Base-by-base conservation (phyloP, 2,888 invertebrate genomes). In the Lochmaea capreae region DNA sequence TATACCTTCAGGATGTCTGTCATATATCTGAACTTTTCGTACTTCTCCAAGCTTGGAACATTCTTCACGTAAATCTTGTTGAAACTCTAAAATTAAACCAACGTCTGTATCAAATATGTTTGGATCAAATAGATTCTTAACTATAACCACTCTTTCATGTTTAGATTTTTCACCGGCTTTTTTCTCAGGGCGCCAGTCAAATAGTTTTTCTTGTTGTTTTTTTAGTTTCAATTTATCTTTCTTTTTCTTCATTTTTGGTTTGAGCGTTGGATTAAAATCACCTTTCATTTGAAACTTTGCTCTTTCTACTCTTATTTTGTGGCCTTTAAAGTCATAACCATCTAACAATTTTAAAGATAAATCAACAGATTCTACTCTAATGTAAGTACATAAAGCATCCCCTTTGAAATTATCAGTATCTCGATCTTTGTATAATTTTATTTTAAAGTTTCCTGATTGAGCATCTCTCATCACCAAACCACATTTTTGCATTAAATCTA, bases 111-210 rank as follows among this genome's bases (percentile, higher is more conserved):
- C 95, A 88, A 99, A 98, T 81, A 96, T 92, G 75, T 93, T 90
- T 0, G 97, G 94, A 75, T 93, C 92, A 87, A 99, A 99, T 69
- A 98, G 90, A 87, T 99, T 98, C 86, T 96, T 97, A 11, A 99
- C 90, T 65, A 99, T 94, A 0, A 99, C 97, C 66, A 95, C 91
- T 84, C 93, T 92, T 86, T 99, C 99, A 86, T 95, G 93, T 85
- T 96, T 97, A 0, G 93, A 91, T 67, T 97, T 90, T 83, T 96
- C 95, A 1, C 96, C 96, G 46, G 93, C 89, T 85, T 95, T 90
- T 85, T 95, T 96, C 81, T 99, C 98, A 0, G 98, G 98, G 75
- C 96, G 90, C 99, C 99, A 99, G 86, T 97, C 98, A 86, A 99
- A 96, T 65, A 98, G 88, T 84, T 96, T 97, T 85, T 97, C 95